A percentile compares a stretch with the other conserved stretches of the same genome.
Evolutionary conservation across 1,140 invertebrate genomes (phyloP).

Genomic region (Saccostrea cuccullata): DNA sequence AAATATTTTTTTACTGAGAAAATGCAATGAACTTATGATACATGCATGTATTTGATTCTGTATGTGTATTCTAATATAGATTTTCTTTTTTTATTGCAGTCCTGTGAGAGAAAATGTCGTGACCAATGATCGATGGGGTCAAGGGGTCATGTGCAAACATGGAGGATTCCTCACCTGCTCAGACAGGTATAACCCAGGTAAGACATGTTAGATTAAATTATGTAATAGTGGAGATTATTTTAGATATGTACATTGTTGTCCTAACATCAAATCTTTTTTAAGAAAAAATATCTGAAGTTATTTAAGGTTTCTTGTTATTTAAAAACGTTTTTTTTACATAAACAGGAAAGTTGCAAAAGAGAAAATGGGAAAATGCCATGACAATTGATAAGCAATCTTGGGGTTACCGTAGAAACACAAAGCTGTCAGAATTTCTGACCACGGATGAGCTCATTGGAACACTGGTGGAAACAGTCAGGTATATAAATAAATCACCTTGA

Average conservation of each 20-base stretch:
- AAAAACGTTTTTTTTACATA: not conserved
- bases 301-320: not conserved
- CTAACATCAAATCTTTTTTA: too few relatives aligned
- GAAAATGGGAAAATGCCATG: constrained; percentile 83
- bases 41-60: too few relatives aligned
- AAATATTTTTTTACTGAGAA: too few relatives aligned
- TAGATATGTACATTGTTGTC: too few relatives aligned
- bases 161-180: constrained; percentile 89
- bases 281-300: too few relatives aligned
- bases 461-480: constrained; percentile 86
- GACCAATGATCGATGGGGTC: constrained; percentile 93
- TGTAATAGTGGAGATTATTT: not conserved
- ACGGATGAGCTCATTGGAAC: constrained; percentile 86
- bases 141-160: constrained; percentile 88
- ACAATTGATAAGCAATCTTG: constrained; percentile 93
- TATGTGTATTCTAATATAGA: too few relatives aligned
- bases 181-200: constrained; percentile 91
- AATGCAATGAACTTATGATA: too few relatives aligned
- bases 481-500: not conserved
- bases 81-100: constrained; percentile 71
- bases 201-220: not conserved
- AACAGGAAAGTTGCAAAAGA: constrained; percentile 72
- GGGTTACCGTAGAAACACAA: constrained; percentile 83
- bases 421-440: constrained; percentile 85
- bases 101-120: constrained; percentile 93